Percentiles rank a stretch among this genome's conserved stretches.
Conservation (phyloP, 2,113 vertebrate genomes). For the Strix aluco region DNA sequence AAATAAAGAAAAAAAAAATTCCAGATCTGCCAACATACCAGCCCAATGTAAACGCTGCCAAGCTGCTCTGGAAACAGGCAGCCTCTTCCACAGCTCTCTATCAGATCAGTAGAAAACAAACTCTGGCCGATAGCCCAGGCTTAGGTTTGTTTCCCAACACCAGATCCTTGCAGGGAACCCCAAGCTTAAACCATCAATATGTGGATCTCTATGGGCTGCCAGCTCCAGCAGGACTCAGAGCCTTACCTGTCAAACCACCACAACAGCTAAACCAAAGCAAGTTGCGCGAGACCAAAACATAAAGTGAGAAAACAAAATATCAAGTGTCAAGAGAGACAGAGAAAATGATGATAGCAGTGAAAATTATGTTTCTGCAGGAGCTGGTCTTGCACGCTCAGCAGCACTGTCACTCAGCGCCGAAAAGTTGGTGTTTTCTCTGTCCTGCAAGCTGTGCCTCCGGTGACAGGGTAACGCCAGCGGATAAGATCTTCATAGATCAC, state of each 20-base stretch:
- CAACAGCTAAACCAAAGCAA: background rate
- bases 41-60: background rate
- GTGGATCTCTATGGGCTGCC: background rate
- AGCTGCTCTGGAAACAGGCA: background rate
- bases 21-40: background rate
- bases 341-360: background rate
- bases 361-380: background rate
- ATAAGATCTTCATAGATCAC: background rate
- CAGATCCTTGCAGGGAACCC: background rate
- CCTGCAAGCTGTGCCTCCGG: background rate
- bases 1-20: background rate
- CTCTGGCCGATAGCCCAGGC: background rate
- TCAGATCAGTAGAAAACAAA: conserved; percentile 5
- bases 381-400: conserved; percentile 2
- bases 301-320: background rate
- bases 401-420: background rate
- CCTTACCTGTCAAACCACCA: background rate
- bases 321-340: background rate
- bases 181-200: background rate
- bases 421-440: background rate
- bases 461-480: background rate
- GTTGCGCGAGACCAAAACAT: fast-evolving
- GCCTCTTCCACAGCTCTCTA: background rate
- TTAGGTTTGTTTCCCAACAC: background rate
- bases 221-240: fast-evolving